Base-by-base conservation (phyloP, 2,888 invertebrate species). In the Drosophila aldrichi region DNA sequence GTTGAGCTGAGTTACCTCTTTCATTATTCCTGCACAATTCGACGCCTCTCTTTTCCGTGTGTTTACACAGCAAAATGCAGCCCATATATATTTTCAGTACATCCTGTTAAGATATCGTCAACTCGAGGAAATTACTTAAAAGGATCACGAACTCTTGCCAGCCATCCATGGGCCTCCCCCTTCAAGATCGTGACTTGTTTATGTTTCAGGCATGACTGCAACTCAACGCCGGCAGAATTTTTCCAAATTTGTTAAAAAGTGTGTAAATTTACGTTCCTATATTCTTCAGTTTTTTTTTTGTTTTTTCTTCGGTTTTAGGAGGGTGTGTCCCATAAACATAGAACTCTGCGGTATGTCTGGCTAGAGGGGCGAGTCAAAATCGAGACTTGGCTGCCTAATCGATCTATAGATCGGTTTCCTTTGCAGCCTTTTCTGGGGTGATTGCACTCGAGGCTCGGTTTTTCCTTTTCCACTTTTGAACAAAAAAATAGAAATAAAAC, bases 271-370 rank as follows among this genome's bases (percentile, higher is more conserved):
- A 81, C 79, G 82, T 87, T 74, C 62, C 43, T 74, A 82, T 80
- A 34, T 48, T 54, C 71, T 52, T 54, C 49, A 14, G 7, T 46
- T 63, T 58, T 56, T 25, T 58, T 48, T 59, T 59, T 57, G 29
- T 58, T 16, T 46, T 18, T 56, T 41, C 59, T 60, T 55, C 34
- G 49, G 55, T 34, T 58, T 67, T 36, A 60, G 65, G 68, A 81
- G 88, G 88, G 88, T 89, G 89, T 89, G 88, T 89, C 84, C 81
- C 79, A 74, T 82, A 78, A 87, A 85, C 82, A 85, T 81, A 79
- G 72, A 72, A 64, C 85, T 67, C 77, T 82, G 82, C 77, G 82
- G 82, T 81, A 70, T 82, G 81, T 82, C 70, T 61, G 46, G 34
- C 25, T 43, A 57, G 34, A 63, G 70, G 62, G 63, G 57, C 58